Percentiles rank a stretch among this genome's conserved stretches.
These are phyloP conservation scores for Dicrostonyx torquatus DNA, from an alignment of 2,797 vertebrate species.

Conservation along the genomic window DNA sequence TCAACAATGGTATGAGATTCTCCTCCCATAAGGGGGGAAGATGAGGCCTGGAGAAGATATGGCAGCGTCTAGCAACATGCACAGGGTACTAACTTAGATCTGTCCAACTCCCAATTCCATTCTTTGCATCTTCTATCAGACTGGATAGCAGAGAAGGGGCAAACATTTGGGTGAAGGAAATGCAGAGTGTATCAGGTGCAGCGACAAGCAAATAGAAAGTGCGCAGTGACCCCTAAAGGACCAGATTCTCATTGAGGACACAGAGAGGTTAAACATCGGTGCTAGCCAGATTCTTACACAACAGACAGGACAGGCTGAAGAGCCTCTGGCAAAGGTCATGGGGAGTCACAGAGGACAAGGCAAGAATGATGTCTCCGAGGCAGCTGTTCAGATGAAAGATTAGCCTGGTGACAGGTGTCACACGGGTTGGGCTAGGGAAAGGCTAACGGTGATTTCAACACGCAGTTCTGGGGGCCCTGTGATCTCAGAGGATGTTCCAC, in stretches of 20 bases:
- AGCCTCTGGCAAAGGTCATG: slow-evolving; percentile 18
- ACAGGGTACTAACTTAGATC: not conserved
- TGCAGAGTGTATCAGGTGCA: not conserved
- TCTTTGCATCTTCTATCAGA: not conserved
- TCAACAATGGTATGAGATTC: not conserved
- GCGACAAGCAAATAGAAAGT: not conserved
- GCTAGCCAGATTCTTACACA: slow-evolving; percentile 51
- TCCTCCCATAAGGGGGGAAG: not conserved
- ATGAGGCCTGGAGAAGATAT: not conserved
- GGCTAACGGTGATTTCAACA: not conserved
- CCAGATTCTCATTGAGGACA: not conserved
- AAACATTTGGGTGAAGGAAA: not conserved
- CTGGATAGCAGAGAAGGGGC: not conserved
- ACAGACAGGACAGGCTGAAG: not conserved
- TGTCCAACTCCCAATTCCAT: not conserved
- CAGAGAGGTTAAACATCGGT: slow-evolving; percentile 24
- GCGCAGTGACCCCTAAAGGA: not conserved
- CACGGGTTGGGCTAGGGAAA: not conserved
- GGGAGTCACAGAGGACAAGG: not conserved
- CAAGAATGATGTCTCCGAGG: not conserved
- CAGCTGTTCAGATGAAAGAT: slow-evolving; percentile 68
- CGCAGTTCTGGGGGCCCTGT: not conserved
- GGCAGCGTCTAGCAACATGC: not conserved
- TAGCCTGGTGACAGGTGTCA: slow-evolving; percentile 61
- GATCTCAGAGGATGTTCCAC: not conserved